Evolutionary conservation across 2,797 vertebrate genomes (phyloP), one percentile per base, ranked within the genome.

Genomic region (Otolemur crassicaudatus): DNA sequence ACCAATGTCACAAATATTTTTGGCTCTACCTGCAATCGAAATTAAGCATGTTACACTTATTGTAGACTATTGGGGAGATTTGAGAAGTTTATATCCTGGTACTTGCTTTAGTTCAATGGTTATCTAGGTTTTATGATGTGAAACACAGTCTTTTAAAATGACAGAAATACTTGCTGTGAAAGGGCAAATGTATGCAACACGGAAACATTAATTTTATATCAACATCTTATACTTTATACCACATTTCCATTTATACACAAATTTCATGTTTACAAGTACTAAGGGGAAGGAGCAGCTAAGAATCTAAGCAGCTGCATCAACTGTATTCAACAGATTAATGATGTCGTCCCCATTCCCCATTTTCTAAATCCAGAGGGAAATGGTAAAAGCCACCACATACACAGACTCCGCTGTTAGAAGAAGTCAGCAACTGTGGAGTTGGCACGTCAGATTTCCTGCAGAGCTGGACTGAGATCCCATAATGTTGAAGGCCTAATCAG

Each of bases 381-480:
- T 0, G 17, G 56, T 43, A 72, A 90, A 43, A 0, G 29, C 67
- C 2, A 0, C 3, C 8, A 11, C 72, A 37, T 17, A 11, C 0
- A 7, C 4, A n/a, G 37, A 73, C 96, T 98, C 98, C 98, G 96
- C 99, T 99, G 90, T 99, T 98, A 1, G 99, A 98, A 1, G 99
- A 98, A 97, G 98, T 98, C 94, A 99, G 99, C 98, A 99, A 99
- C 97, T 83, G 94, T 98, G 99, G 27, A 98, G 98, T 99, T 99
- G 81, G 99, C 98, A 85, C 99, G 99, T 99, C 98, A 99, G 99
- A 1, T 99, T 99, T 98, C 99, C 99, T 69, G 99, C 99, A 0
- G 99, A 99, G 97, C 99, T 99, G 98, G 99, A 99, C 98, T 99
- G 99, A 72, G 99, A 99, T 97, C 99, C 99, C 99, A 99, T 99